Base-by-base conservation (phyloP, 1,140 invertebrate species). In the Zaprionus nigranus region DNA sequence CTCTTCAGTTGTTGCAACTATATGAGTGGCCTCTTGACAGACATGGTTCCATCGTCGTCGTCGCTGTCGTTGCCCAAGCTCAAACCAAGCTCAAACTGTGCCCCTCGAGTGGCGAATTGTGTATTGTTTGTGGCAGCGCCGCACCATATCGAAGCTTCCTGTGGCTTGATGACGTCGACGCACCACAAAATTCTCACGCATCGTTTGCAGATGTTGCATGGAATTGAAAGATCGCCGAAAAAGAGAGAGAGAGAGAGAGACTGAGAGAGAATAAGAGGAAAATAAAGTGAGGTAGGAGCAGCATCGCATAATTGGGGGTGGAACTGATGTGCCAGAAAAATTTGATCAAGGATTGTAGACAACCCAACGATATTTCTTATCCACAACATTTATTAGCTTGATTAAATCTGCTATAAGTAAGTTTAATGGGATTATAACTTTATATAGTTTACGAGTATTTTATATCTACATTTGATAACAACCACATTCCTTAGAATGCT, bases 11-110 rank as follows among this genome's bases (percentile, higher is more conserved):
- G 84, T 88, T 90, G 84, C 84, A 90, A 88, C 84, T 84, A 84
- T 84, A 88, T 84, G 85, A 88, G 84, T 88, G 84, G 81, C 78
- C 85, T 75, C 84, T 87, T 88, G 81, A 88, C 84, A 84, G 83
- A 87, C 80, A 88, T 87, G 74, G 68, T 69, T 26, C 11, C 5
- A 3, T 30, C 28, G 30, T 34, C 30, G 9, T 34, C 30, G 3
- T 34, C 30, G 30, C 30, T 3, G 30, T 11, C 30, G 69, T 64
- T 57, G 56, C 40, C n/a, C n/a, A 46, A 46, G n/a, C 40, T 43
- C 40, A 17, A 17, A 17, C 46, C 58, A 81, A 72, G 77, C 74
- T 65, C 80, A 70, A 80, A 82, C 81, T 82, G 80, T 77, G 80
- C 78, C 70, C 62, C 81, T 83, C 53, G 61, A 88, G 71, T 49